Percentiles rank a stretch among this genome's conserved stretches.
These are phyloP conservation scores for Pachycephus smyrnensis DNA, from an alignment of 2,888 invertebrate genomes.

Conservation along the genomic window DNA sequence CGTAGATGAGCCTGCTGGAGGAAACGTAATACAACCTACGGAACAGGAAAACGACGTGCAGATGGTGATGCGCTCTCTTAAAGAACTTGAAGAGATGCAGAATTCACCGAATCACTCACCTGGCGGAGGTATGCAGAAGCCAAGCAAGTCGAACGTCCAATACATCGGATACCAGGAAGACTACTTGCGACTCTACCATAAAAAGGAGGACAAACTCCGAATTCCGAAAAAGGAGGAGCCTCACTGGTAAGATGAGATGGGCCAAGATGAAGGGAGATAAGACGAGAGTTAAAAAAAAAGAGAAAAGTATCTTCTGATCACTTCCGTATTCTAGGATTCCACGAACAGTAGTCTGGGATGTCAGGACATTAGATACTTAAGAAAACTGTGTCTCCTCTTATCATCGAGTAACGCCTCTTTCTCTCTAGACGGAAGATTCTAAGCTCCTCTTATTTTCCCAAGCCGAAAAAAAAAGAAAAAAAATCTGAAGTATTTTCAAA, in stretches of 20 bases:
- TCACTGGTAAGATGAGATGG: conserved; percentile 47
- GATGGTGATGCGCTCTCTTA: conserved; percentile 63
- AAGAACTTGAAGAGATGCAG: conserved; percentile 56
- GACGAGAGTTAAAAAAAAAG: neutral
- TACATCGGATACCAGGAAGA: conserved; percentile 50
- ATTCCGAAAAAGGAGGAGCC: conserved; percentile 50
- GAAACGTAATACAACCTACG: conserved; percentile 41
- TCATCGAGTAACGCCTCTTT: conserved; percentile 1
- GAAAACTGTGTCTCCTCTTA: neutral
- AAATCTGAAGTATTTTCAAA: conserved; percentile 44
- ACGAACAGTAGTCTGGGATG: neutral
- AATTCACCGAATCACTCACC: conserved; percentile 58
- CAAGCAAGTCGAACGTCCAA: conserved; percentile 49
- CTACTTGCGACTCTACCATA: conserved; percentile 55
- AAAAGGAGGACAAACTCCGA: conserved; percentile 58
- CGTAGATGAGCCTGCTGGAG: conserved; percentile 18
- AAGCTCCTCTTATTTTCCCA: neutral
- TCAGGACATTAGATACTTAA: neutral
- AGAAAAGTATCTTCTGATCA: neutral
- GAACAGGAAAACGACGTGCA: conserved; percentile 63
- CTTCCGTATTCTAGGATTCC: neutral
- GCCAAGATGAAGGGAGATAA: neutral
- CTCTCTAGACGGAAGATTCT: conserved; percentile 7
- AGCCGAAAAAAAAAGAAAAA: conserved; percentile 10
- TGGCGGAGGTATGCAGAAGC: conserved; percentile 44